Conservation (phyloP, 2,888 invertebrate genomes). For the Acanthosepion esculentum region DNA sequence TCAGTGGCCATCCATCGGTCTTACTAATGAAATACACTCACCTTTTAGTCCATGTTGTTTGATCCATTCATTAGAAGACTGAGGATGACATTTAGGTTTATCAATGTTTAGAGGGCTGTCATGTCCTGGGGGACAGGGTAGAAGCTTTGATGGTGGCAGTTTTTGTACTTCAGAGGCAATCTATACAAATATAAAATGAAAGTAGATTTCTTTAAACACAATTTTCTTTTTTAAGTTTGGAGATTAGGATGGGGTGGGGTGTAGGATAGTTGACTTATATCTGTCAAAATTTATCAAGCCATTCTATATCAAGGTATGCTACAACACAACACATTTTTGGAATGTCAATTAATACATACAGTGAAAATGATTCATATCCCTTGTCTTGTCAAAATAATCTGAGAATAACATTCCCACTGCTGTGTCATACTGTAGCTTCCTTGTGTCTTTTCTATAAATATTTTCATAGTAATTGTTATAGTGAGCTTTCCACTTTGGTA, state of each 20-base stretch:
- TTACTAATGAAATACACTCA: slow-evolving; percentile 50
- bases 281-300: neutral
- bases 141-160: slow-evolving; percentile 73
- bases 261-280: neutral
- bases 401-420: too few species aligned
- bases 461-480: too few species aligned
- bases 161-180: slow-evolving; percentile 72
- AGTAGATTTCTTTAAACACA: neutral
- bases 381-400: too few species aligned
- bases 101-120: slow-evolving; percentile 72
- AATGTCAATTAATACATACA: too few species aligned
- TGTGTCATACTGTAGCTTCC: too few species aligned
- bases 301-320: too few species aligned
- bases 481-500: too few species aligned
- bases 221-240: neutral
- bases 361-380: too few species aligned
- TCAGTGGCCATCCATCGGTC: too few species aligned
- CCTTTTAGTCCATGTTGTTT: slow-evolving; percentile 73
- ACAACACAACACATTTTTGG: too few species aligned
- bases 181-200: slow-evolving; percentile 55
- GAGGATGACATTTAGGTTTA: slow-evolving; percentile 70
- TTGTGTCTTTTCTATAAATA: too few species aligned
- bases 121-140: slow-evolving; percentile 75
- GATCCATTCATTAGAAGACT: slow-evolving; percentile 73
- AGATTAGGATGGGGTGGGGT: neutral